Conservation (phyloP, 2,888 invertebrate species). For the Hedya salicella region DNA sequence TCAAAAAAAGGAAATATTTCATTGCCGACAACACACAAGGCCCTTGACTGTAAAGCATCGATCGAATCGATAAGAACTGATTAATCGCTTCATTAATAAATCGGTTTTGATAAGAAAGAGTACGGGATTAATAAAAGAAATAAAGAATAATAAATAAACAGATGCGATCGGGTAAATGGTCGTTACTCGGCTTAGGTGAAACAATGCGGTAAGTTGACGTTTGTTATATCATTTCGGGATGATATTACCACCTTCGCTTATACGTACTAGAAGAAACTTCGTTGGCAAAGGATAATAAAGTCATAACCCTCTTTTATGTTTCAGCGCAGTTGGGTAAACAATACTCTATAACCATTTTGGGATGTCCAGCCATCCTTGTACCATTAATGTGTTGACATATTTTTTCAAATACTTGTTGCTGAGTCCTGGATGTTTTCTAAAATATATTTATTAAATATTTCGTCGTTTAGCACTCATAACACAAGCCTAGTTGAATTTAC, state of each 20-base stretch:
- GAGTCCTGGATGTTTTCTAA: no score
- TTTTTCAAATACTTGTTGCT: no score
- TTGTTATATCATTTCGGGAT: conserved; percentile 47
- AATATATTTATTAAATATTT: no score
- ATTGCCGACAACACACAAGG: conserved; percentile 26
- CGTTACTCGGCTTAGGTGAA: conserved; percentile 63
- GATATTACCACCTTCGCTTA: conserved; percentile 48
- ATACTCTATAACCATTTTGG: no score
- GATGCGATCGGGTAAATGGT: conserved; percentile 73
- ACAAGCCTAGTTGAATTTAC: no score
- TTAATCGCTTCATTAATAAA: conserved; percentile 82
- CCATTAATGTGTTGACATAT: no score
- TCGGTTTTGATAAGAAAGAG: conserved; percentile 73
- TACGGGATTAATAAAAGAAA: conserved; percentile 60
- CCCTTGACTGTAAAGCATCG: conserved; percentile 45
- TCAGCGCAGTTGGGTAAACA: no score
- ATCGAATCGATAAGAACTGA: conserved; percentile 70
- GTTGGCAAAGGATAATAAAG: no score
- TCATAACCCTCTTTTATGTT: no score
- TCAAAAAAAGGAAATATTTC: conserved; percentile 20
- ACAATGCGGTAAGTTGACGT: conserved; percentile 54
- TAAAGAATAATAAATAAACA: conserved; percentile 66
- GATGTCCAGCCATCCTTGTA: no score
- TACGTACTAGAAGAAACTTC: no score
- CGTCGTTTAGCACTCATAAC: no score